Evolutionary conservation across 2,888 invertebrate species (phyloP).

Genomic region (Autographa pulchrina): DNA sequence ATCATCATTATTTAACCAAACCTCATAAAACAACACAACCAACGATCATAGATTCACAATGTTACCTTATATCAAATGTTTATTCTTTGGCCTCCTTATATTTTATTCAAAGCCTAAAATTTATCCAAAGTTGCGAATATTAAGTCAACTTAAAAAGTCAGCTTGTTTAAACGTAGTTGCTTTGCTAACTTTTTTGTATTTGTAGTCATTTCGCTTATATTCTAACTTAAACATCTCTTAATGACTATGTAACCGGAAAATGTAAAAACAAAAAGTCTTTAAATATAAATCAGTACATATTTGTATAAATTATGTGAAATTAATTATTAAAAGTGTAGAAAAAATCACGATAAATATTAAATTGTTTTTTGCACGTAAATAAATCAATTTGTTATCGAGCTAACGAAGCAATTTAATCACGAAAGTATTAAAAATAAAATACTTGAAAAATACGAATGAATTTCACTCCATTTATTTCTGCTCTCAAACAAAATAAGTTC

Average conservation of each 20-base stretch:
- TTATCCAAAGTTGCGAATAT: conserved; percentile 23
- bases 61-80: conserved; percentile 5
- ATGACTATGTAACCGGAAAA: not conserved
- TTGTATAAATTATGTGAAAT: no score
- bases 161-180: conserved; percentile 20
- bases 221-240: not conserved
- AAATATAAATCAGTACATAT: no score
- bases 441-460: not conserved
- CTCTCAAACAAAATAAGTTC: not conserved
- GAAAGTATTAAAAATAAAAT: no score
- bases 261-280: no score
- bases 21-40: not conserved
- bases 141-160: conserved; percentile 26
- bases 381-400: no score
- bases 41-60: not conserved
- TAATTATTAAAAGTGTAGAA: no score
- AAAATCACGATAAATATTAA: no score
- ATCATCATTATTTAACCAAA: not conserved
- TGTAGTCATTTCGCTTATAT: not conserved
- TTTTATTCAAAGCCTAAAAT: conserved; percentile 15
- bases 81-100: not conserved
- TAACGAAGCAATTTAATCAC: no score
- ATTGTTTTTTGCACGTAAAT: no score
- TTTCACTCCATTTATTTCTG: not conserved
- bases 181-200: conserved; percentile 3